Percentiles rank a stretch among this genome's conserved stretches.
These are phyloP conservation scores for Machimus rusticus DNA, from an alignment of 2,888 invertebrate genomes.

Conservation along the genomic window DNA sequence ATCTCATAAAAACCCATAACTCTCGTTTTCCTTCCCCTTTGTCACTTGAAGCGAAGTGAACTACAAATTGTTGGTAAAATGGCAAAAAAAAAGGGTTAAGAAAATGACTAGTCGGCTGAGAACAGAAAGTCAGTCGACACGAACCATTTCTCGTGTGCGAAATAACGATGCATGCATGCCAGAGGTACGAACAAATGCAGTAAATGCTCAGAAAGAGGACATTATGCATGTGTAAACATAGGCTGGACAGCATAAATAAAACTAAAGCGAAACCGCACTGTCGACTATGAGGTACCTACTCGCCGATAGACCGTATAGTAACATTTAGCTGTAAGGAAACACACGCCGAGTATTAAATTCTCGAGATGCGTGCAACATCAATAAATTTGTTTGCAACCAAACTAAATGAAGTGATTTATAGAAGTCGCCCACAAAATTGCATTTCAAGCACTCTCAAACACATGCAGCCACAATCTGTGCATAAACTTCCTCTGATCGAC, in stretches of 20 bases:
- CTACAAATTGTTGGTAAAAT: conserved; percentile 31
- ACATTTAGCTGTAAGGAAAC: conserved; percentile 30
- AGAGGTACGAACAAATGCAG: conserved; percentile 32
- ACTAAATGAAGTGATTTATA: conserved; percentile 52
- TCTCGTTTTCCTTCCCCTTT: neutral
- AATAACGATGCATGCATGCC: conserved; percentile 18
- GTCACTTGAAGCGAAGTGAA: neutral
- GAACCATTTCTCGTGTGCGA: conserved; percentile 27
- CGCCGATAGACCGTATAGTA: neutral
- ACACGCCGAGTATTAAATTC: conserved; percentile 41
- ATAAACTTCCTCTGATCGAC: neutral
- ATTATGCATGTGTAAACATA: conserved; percentile 50
- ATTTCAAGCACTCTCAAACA: conserved; percentile 47
- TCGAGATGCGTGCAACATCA: conserved; percentile 52
- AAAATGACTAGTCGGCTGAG: neutral
- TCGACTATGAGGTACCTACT: conserved; percentile 1
- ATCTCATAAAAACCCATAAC: neutral
- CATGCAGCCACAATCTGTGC: neutral
- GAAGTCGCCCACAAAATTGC: conserved; percentile 51
- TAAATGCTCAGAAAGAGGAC: conserved; percentile 46
- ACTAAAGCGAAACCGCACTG: conserved; percentile 21
- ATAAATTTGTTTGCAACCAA: conserved; percentile 53
- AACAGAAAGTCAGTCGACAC: conserved; percentile 39
- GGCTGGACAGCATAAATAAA: conserved; percentile 47
- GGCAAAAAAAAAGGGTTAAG: neutral